Evolutionary conservation across 1,140 invertebrate species (phyloP).

Genomic region (Phenacoccus solenopsis): DNA sequence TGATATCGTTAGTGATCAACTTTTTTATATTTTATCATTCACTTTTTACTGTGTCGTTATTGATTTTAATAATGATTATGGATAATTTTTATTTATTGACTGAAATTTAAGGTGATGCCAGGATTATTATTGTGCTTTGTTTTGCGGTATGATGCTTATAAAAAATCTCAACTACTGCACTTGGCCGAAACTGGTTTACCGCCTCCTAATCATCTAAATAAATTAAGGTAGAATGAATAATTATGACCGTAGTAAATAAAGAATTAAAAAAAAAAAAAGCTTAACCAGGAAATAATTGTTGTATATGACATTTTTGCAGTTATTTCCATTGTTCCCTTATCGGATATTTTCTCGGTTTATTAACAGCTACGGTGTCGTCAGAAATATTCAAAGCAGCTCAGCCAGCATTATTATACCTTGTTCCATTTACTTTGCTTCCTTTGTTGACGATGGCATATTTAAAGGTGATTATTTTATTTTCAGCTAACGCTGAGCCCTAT

Average conservation of each 20-base stretch:
- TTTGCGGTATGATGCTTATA: slow-evolving; percentile 89
- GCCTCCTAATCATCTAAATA: slow-evolving; percentile 52
- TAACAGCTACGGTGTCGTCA: slow-evolving; percentile 92
- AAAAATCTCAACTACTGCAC: slow-evolving; percentile 66
- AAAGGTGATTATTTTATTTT: slow-evolving; percentile 44
- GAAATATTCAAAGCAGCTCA: slow-evolving; percentile 97
- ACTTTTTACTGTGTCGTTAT: background rate
- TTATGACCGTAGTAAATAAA: too few species aligned
- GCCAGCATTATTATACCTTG: slow-evolving; percentile 89
- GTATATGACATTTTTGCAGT: slow-evolving; percentile 30
- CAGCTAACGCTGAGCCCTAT: too few species aligned
- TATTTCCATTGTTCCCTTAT: slow-evolving; percentile 98
- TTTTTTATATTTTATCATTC: background rate
- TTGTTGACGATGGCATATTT: slow-evolving; percentile 94
- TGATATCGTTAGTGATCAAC: slow-evolving; percentile 62
- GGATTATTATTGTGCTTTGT: slow-evolving; percentile 92
- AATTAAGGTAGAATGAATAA: too few species aligned
- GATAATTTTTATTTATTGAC: slow-evolving; percentile 16
- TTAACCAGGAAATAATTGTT: too few species aligned
- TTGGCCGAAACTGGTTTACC: slow-evolving; percentile 63
- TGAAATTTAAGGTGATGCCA: slow-evolving; percentile 76
- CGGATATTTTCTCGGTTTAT: slow-evolving; percentile 90
- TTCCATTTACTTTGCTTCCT: slow-evolving; percentile 91
- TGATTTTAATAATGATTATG: background rate
- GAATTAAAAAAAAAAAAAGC: too few species aligned